Percentiles rank a stretch among this genome's conserved stretches.
phyloP scores from a whole-genome alignment of 2,888 invertebrate genomes.

The Diloba caeruleocephala region DNA sequence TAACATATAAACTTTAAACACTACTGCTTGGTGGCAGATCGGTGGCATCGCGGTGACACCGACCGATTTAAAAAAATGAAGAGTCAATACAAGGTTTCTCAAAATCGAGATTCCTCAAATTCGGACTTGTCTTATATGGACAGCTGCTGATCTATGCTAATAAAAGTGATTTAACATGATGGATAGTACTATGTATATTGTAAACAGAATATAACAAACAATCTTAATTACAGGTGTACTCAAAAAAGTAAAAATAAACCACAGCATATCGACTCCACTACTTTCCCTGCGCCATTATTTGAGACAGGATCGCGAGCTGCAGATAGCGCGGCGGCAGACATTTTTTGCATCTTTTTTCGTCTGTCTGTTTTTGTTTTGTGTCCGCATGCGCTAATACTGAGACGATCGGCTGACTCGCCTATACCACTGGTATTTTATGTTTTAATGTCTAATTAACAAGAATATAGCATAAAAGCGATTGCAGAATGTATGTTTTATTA shows the following conservation, averaged over 20 bases:
- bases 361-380: conserved; percentile 70
- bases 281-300: conserved; percentile 67
- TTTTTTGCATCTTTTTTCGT: conserved; percentile 79
- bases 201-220: neutral
- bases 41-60: too few species aligned
- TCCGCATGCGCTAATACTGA: conserved; percentile 79
- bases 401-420: conserved; percentile 45
- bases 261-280: conserved; percentile 58
- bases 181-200: too few species aligned
- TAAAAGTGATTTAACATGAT: too few species aligned
- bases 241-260: conserved; percentile 1
- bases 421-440: conserved; percentile 37
- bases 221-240: too few species aligned
- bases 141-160: too few species aligned
- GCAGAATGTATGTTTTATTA: conserved; percentile 31
- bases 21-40: too few species aligned
- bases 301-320: conserved; percentile 83
- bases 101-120: too few species aligned
- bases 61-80: too few species aligned
- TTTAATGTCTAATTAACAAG: conserved; percentile 41
- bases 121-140: too few species aligned
- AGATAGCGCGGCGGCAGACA: conserved; percentile 84
- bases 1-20: too few species aligned
- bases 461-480: conserved; percentile 30
- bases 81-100: too few species aligned